A percentile compares a stretch with the other conserved stretches of the same genome.
Conservation (phyloP, 2,888 invertebrate species). For the Melinaea marsaeus region DNA sequence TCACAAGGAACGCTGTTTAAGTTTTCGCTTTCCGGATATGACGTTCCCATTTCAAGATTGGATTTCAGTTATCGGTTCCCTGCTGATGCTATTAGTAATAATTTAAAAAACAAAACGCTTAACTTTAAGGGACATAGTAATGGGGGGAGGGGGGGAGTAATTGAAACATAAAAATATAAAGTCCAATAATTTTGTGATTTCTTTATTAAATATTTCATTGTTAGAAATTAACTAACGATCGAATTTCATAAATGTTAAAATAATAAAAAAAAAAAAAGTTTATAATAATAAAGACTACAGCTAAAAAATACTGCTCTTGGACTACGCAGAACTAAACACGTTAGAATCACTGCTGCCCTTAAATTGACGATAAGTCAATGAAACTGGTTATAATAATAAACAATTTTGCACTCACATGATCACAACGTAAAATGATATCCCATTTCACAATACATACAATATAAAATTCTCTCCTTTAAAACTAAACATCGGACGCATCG, state of each 20-base stretch:
- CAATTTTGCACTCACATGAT: slow-evolving; percentile 76
- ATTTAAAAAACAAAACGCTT: no score
- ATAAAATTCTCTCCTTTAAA: slow-evolving; percentile 31
- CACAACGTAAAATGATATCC: slow-evolving; percentile 74
- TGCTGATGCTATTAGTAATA: no score
- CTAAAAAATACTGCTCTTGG: slow-evolving; percentile 77
- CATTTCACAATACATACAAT: slow-evolving; percentile 73
- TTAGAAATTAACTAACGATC: slow-evolving; percentile 78
- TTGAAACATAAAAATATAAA: slow-evolving; percentile 44
- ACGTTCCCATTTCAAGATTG: no score
- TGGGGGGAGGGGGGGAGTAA: no score
- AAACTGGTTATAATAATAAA: slow-evolving; percentile 63
- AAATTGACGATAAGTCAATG: slow-evolving; percentile 56
- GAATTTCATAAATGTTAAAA: slow-evolving; percentile 74
- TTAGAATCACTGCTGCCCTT: slow-evolving; percentile 66
- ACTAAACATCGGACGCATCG: slow-evolving; percentile 17
- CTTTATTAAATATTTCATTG: slow-evolving; percentile 78
- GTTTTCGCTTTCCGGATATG: no score
- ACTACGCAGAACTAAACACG: slow-evolving; percentile 69
- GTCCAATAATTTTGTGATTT: slow-evolving; percentile 67
- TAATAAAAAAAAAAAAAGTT: slow-evolving; percentile 58
- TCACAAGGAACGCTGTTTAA: no score
- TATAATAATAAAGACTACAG: slow-evolving; percentile 70
- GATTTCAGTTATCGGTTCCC: no score
- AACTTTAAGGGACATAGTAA: no score